phyloP scores from a whole-genome alignment of 2,888 invertebrate species.

The Pyrrhosoma nymphula region DNA sequence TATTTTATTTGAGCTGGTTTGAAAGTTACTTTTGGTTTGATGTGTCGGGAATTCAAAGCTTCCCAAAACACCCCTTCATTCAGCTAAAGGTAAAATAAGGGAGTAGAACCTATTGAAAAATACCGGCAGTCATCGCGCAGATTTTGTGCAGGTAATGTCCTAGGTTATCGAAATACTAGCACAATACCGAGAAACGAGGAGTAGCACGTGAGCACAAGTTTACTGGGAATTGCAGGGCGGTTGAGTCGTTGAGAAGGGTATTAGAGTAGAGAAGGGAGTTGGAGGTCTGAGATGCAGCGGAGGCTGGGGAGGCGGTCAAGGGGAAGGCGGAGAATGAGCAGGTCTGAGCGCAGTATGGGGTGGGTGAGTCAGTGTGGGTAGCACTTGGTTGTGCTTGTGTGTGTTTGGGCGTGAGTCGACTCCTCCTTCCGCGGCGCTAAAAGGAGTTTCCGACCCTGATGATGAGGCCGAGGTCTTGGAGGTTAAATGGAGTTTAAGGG shows the following conservation, averaged over 20 bases:
- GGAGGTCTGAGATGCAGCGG: background rate
- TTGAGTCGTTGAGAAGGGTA: background rate
- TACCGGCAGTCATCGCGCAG: no score
- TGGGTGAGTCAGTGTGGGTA: background rate
- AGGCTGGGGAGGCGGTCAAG: background rate
- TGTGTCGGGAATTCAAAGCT: no score
- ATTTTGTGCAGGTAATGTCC: no score
- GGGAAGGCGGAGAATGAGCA: background rate
- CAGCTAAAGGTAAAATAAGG: no score
- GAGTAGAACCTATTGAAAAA: no score
- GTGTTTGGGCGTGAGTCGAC: slow-evolving; percentile 14
- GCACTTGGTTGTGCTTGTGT: background rate
- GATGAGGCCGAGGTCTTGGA: slow-evolving; percentile 52
- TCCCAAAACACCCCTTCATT: no score
- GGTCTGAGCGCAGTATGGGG: background rate
- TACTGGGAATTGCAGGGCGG: no score
- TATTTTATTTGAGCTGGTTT: no score
- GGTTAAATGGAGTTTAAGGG: slow-evolving; percentile 65
- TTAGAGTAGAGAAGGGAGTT: background rate
- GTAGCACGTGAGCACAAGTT: no score
- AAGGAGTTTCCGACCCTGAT: slow-evolving; percentile 58
- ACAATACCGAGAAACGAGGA: no score
- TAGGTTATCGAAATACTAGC: no score
- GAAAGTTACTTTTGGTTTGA: no score
- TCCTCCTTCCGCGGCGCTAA: slow-evolving; percentile 9